Evolutionary conservation across 1,140 invertebrate genomes (phyloP), one percentile per base, ranked within the genome.

Genomic region (Globodera ellingtonae): DNA sequence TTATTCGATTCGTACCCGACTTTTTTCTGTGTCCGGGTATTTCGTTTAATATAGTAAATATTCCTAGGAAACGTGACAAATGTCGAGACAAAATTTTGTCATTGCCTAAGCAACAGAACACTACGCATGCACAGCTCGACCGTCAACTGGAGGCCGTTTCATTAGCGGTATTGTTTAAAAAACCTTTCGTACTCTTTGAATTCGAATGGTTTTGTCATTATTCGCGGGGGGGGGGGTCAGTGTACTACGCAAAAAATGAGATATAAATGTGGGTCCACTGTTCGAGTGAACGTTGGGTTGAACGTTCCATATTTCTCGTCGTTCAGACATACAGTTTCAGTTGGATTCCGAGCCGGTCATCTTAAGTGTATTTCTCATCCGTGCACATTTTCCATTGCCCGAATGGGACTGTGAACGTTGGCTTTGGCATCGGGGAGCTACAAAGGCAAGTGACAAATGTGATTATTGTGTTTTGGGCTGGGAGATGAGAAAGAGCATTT

Each of bases 301-400:
- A 35, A 35, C 3, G 1, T 35, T 35, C 35, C 35, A 35, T 35
- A 35, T 35, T 35, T 35, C 35, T 35, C 35, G 35, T 35, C 1
- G 1, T 35, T 35, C 35, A 35, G 2, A 35, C 35, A 35, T 35
- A 3, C 35, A 35, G 4, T 70, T 77, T 77, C 48, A 77, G 50
- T 74, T 83, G 50, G 82, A 83, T 52, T 75, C 72, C 15, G 82
- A 83, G 56, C 73, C 83, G 15, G 62, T 78, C 7, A 85, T 67
- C 18, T 59, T 80, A 13, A 77, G 75, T 21, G 65, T 59, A 18
- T 77, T 77, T 66, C 56, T 52, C 15, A 52, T 81, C n/a, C 52
- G 79, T 47, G 69, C 62, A 18, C 72, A 56, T 76, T 65, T 81
- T 59, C 79, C 79, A 81, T 21, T 79, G 7, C 72, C 65, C 9